Percentiles rank a stretch among this genome's conserved stretches.
phyloP scores from a whole-genome alignment of 2,113 vertebrate genomes.

The Acanthisitta chloris region DNA sequence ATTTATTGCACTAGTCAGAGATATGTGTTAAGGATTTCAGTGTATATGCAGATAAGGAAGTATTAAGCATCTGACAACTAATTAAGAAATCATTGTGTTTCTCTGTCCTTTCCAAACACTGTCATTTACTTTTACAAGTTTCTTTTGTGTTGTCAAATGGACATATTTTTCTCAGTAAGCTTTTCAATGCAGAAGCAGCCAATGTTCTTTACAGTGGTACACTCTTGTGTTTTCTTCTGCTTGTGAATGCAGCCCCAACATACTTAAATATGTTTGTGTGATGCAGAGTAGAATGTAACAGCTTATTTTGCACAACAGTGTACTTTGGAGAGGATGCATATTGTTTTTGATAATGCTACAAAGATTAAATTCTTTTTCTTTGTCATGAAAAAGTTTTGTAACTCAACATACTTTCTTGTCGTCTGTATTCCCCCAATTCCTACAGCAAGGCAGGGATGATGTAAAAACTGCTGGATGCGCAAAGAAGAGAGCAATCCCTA shows the following conservation, averaged over 20 bases:
- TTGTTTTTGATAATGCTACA: not conserved
- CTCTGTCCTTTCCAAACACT: not conserved
- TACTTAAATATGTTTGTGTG: not conserved
- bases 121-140: not conserved
- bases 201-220: not conserved
- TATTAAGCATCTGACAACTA: not conserved
- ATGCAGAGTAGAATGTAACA: not conserved
- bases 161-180: not conserved
- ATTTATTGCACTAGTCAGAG: not conserved
- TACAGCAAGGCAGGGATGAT: not conserved
- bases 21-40: not conserved
- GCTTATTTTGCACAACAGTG: not conserved
- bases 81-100: not conserved
- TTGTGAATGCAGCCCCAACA: not conserved
- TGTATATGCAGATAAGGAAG: not conserved
- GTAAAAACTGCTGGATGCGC: not conserved
- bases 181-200: not conserved
- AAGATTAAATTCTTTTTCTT: not conserved
- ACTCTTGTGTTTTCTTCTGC: not conserved
- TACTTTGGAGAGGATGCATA: not conserved
- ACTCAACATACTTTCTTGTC: rapidly evolving
- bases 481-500: not conserved
- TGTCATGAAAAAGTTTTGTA: not conserved
- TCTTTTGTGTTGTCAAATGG: not conserved
- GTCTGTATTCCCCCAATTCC: not conserved